Conservation (phyloP, 2,797 vertebrate genomes). For the Esox masquinongy region DNA sequence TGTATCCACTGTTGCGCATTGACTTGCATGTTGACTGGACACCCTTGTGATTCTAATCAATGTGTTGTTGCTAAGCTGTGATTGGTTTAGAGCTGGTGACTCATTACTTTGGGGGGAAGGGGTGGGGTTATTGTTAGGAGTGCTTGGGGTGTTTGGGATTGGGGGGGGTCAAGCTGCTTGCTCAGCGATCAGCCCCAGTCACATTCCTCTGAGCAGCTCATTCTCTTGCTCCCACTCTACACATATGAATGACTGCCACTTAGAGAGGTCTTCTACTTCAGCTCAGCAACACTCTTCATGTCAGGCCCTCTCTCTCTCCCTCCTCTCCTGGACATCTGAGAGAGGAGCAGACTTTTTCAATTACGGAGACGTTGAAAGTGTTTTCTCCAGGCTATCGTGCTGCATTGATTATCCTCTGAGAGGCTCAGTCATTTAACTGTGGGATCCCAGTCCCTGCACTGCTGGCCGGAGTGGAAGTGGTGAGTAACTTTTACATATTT, state of each 20-base stretch:
- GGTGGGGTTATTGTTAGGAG: conserved; percentile 60
- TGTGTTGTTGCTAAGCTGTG: conserved; percentile 30
- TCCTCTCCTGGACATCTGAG: conserved; percentile 32
- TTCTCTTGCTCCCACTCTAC: background rate
- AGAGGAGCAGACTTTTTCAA: conserved; percentile 74
- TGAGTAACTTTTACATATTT: conserved; percentile 70
- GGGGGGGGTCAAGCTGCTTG: conserved; percentile 52
- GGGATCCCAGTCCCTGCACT: conserved; percentile 29
- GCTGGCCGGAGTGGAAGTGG: conserved; percentile 47
- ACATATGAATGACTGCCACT: background rate
- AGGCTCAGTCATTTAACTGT: conserved; percentile 39
- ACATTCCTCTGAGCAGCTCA: conserved; percentile 39
- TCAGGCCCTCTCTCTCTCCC: conserved; percentile 10
- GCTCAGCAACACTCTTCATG: conserved; percentile 6
- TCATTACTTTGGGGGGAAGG: conserved; percentile 74
- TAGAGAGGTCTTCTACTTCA: background rate
- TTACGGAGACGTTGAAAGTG: conserved; percentile 68
- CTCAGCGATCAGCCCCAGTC: conserved; percentile 63
- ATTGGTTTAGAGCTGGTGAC: conserved; percentile 54
- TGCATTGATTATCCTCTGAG: conserved; percentile 42
- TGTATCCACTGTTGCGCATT: background rate
- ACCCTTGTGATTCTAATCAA: conserved; percentile 30
- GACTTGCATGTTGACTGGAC: background rate
- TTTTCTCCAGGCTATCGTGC: conserved; percentile 59
- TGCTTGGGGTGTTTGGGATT: no score